Evolutionary conservation across 2,113 vertebrate species (phyloP), one percentile per base, ranked within the genome.

Genomic region (Polypterus senegalus): DNA sequence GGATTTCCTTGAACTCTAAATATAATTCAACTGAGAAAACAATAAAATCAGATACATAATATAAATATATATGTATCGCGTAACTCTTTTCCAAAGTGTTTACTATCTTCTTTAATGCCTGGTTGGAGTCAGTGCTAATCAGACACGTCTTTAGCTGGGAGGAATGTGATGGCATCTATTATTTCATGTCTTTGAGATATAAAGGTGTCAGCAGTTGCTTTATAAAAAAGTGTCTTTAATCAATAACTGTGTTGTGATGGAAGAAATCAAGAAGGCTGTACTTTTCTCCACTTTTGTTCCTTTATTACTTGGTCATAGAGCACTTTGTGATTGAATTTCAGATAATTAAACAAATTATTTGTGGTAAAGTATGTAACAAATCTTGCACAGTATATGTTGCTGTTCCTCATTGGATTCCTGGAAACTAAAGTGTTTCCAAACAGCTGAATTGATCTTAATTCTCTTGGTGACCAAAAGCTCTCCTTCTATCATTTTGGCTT

Each of bases 401-500:
- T 62, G 49, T 46, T 54, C 48, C 49, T 52, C 61, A 7, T 60
- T 46, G 44, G 6, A 45, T n/a, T 64, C 57, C 57, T 64, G 45
- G 52, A 62, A 62, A 62, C 61, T 54, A 62, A 63, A 63, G 5
- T 55, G 61, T 56, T 63, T 46, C 53, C 53, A 63, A 63, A 63
- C 63, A 61, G 63, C 58, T 65, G 57, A 61, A 65, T 48, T 61
- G 57, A 47, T 65, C 45, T 61, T 49, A 65, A 46, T 54, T 3
- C 59, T 65, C 11, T 51, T 51, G 57, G 46, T 11, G 56, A 61
- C 63, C 63, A 49, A 61, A 61, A 47, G 7, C 46, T 61, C 48
- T 65, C 63, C 8, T 61, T 65, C 58, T 3, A 48, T 51, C 59
- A 65, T 61, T 48, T 61, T 65, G 58, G 63, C 63, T 61, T 55